phyloP scores from a whole-genome alignment of 23 tunicate species.

The Ascidia mentula region DNA sequence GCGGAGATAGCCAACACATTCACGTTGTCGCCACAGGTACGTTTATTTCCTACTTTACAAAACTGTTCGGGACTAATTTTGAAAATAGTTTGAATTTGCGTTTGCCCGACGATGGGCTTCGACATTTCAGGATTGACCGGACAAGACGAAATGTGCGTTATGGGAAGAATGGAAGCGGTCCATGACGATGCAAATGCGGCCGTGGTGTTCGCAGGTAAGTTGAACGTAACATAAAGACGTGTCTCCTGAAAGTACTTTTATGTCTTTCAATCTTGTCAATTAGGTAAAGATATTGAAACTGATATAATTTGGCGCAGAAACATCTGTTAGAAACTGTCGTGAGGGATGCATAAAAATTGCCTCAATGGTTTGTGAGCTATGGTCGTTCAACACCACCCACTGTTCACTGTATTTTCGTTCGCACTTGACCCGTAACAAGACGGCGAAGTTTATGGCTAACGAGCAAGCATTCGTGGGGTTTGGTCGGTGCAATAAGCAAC shows the following conservation, averaged over 20 bases:
- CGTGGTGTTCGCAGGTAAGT: neutral
- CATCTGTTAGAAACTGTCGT: neutral
- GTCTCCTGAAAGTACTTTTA: no score
- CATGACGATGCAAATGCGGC: neutral
- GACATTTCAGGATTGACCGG: neutral
- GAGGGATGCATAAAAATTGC: neutral
- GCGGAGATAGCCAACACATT: neutral
- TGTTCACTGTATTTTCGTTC: neutral
- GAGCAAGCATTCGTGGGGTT: neutral
- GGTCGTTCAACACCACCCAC: slow-evolving; percentile 1
- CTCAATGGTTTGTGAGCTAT: neutral
- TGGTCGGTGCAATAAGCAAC: neutral
- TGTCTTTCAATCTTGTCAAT: no score
- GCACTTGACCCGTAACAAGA: neutral
- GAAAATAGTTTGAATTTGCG: no score
- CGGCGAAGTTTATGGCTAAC: neutral
- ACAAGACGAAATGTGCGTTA: neutral
- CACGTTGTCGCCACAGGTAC: slow-evolving; percentile 10
- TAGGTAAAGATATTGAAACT: no score
- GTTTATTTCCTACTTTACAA: neutral
- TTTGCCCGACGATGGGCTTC: no score
- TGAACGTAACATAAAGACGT: no score
- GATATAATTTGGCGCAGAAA: neutral
- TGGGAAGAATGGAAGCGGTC: neutral
- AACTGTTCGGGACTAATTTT: neutral